phyloP scores from a whole-genome alignment of 2,797 vertebrate genomes.

The Myotis planiceps region DNA sequence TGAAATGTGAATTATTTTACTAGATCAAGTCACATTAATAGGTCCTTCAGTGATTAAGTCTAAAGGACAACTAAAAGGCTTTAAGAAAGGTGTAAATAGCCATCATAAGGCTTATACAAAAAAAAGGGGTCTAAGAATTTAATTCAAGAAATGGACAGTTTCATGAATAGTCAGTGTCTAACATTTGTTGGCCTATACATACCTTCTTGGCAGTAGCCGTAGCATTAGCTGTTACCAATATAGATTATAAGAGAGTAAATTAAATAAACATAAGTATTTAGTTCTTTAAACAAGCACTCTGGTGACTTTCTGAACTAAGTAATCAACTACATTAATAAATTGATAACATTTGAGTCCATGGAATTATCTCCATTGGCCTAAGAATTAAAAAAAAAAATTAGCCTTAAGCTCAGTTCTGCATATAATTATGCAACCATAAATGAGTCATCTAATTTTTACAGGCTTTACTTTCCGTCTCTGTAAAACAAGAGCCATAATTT shows the following conservation, averaged over 20 bases:
- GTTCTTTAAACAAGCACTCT: background rate
- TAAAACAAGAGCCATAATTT: background rate
- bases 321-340: background rate
- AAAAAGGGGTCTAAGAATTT: background rate
- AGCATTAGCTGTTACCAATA: background rate
- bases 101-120: background rate
- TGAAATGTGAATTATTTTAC: background rate
- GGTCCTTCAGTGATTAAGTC: background rate
- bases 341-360: background rate
- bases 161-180: background rate
- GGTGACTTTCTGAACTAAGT: background rate
- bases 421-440: background rate
- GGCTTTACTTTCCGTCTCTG: background rate
- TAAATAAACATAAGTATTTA: background rate
- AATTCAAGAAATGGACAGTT: background rate
- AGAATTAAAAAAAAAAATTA: background rate
- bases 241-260: background rate
- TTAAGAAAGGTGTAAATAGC: background rate
- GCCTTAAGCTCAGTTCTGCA: background rate
- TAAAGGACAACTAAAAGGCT: background rate
- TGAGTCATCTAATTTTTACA: accelerated
- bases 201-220: background rate
- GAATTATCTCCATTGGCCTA: background rate
- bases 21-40: background rate
- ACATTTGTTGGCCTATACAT: background rate